Evolutionary conservation across 2,797 vertebrate species (phyloP), one percentile per base, ranked within the genome.

Genomic region (Hypotaenidia okinawae): DNA sequence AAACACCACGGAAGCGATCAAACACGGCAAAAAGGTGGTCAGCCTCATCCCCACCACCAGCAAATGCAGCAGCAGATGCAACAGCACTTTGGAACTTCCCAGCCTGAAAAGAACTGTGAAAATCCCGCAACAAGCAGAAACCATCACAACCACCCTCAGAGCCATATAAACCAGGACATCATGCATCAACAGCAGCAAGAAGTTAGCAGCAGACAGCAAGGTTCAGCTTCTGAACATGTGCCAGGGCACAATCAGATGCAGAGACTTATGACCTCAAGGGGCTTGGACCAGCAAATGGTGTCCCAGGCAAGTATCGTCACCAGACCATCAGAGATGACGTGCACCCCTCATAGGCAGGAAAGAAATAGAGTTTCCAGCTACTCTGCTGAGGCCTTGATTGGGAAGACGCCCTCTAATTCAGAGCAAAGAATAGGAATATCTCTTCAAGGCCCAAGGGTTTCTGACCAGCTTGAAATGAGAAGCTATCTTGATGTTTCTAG

Each of bases 351-450:
- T 6, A 98, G 99, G 27, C 99, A 99, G 88, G 99, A 99, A 75
- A 98, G 99, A 52, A 99, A 99, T 47, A 98, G 99, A 24, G 99
- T 99, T 77, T 99, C 99, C 87, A 99, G 98, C 97, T 99, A 99
- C 95, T 99, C 99, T n/a, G 99, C 99, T 1, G 99, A 99, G 90
- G 99, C 99, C 0, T 99, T 99, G 58, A 99, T 99, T 39, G 99
- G 99, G 52, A 99, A 99, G 96, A 98, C 98, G 0, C 98, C 99
- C 52, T 99, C 98, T 30, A 99, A 98, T 70, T 98, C 98, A 0
- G 99, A 99, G 77, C 98, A 99, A 94, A 99, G 99, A 76, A 98
- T 99, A 98, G 98, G 98, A 37, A 96, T 99, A 68, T 98, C 99
- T 24, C 97, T 99, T 75, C 99, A 99, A 94, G 97, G 98, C 15